These are phyloP conservation scores for Octomys mimax DNA, from an alignment of 2,797 vertebrate genomes.

Conservation along the genomic window DNA sequence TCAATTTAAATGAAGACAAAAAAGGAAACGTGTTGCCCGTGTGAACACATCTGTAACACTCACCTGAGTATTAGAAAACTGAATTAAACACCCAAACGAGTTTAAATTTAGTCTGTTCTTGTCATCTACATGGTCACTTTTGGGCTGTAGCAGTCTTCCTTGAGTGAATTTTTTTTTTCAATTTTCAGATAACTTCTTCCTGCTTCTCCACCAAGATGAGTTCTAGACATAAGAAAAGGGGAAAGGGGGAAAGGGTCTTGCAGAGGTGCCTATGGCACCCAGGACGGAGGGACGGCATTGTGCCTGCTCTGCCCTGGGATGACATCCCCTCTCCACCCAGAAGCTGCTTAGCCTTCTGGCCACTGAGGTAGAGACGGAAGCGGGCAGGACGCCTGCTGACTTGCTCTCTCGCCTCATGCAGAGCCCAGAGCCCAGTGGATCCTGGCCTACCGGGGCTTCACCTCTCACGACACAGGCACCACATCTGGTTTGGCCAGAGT, in stretches of 20 bases:
- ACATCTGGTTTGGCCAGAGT: neutral
- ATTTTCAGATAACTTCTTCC: neutral
- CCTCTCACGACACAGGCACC: neutral
- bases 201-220: neutral
- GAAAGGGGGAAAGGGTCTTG: neutral
- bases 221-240: neutral
- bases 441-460: neutral
- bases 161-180: slow-evolving; percentile 24
- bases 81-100: neutral
- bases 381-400: neutral
- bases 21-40: slow-evolving; percentile 21
- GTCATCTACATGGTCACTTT: slow-evolving; percentile 19
- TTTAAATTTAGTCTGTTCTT: slow-evolving; percentile 50
- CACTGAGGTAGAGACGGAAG: neutral
- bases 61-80: slow-evolving; percentile 24
- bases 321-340: neutral
- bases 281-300: neutral
- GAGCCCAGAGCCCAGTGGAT: neutral
- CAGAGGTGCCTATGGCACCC: neutral
- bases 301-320: no score
- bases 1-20: neutral
- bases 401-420: neutral
- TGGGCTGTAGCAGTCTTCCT: neutral
- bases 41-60: neutral
- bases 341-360: neutral